Base-by-base conservation (phyloP, 2,113 vertebrate genomes). In the Fulmarus glacialis region DNA sequence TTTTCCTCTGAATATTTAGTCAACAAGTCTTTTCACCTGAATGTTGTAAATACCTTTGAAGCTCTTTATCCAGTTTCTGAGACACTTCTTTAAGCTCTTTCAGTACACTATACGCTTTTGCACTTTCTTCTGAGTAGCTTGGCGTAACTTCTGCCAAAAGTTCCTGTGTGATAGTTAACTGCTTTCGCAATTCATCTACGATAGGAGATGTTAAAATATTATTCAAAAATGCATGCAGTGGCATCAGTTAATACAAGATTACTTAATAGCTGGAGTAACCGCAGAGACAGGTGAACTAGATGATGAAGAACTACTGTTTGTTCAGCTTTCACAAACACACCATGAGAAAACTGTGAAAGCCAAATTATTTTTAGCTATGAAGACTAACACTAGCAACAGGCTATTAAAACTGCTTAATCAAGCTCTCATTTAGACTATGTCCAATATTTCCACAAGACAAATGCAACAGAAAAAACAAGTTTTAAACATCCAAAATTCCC, bases 11-110 rank as follows among this genome's bases (percentile, higher is more conserved):
- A 77, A 32, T n/a, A 75, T 56, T 52, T 36, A 82, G 21, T 3
- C 34, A 84, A 29, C 0, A 3, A 62, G 12, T 62, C 58, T 88
- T 64, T 42, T 21, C 55, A 90, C 38, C 4, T 10, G 8, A 8
- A 18, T 83, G 55, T 12, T 62, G 26, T 34, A 87, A 78, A 64
- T 98, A 98, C 98, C 98, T 98, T 82, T 85, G 93, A 80, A 98
- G 96, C 11, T 97, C 97, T 70, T 81, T 6, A 82, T 96, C 91
- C 59, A 97, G 94, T 18, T 96, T 58, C 11, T 38, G 40, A 29
- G 81, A 84, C 15, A 62, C 7, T 13, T 97, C 92, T 78, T 95
- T 63, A 68, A 98, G 85, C 12, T 98, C 96, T 5, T 85, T 77
- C 30, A 98, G 64, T 19, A 91, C 24, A 11, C 21, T 42, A 42